A percentile compares a stretch with the other conserved stretches of the same genome.
These are phyloP conservation scores for Sitta carolinensis DNA, from an alignment of 2,797 vertebrate genomes.

Conservation along the genomic window DNA sequence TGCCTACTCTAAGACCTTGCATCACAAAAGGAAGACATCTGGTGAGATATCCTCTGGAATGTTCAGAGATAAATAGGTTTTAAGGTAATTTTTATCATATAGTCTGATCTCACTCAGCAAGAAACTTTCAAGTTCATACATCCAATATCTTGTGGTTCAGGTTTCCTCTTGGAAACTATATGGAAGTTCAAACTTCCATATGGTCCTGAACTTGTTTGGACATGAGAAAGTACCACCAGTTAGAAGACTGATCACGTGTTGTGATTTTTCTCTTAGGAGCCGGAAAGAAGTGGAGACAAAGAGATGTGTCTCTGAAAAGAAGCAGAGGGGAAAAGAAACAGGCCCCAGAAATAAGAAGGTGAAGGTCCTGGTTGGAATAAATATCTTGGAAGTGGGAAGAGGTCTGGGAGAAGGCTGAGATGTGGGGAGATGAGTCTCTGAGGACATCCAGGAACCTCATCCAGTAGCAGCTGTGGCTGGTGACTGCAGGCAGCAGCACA, in stretches of 20 bases:
- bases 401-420: not conserved
- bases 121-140: not conserved
- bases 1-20: not conserved
- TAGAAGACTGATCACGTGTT: fast-evolving
- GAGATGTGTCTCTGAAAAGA: not conserved
- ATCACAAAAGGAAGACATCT: not conserved
- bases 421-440: not conserved
- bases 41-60: not conserved
- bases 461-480: fast-evolving
- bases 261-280: not conserved
- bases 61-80: not conserved
- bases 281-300: not conserved
- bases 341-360: not conserved
- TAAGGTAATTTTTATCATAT: not conserved
- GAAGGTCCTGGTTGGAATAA: not conserved
- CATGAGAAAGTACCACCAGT: not conserved
- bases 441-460: not conserved
- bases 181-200: not conserved
- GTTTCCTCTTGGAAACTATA: not conserved
- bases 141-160: not conserved
- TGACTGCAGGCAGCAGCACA: not conserved
- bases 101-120: not conserved
- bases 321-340: fast-evolving
- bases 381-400: not conserved
- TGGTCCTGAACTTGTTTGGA: not conserved